Base-by-base conservation (phyloP, 2,797 vertebrate species). In the Micrastur ruficollis region DNA sequence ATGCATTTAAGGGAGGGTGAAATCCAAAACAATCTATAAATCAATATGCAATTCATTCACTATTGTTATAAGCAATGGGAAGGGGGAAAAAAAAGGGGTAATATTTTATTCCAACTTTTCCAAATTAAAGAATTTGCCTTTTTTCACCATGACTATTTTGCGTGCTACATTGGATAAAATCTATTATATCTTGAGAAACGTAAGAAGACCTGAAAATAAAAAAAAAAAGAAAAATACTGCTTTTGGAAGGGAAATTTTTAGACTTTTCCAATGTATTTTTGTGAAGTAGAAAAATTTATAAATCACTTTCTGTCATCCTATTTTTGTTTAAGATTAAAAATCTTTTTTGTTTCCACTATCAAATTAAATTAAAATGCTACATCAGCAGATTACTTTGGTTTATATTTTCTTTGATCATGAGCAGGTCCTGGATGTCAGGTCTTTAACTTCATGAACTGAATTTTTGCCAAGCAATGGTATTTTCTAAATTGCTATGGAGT, bases 131-230 rank as follows among this genome's bases (percentile, higher is more conserved):
- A 5, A 10, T 65, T 79, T 75, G 4, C 1, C 6, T 56, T 86
- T 61, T 67, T 67, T 52, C 12, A 36, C 4, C 42, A 9, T 61
- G 34, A 58, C 3, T 78, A 8, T 65, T 56, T 88, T 93, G 1
- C 18, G 61, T 26, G 7, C 11, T 32, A 29, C 0, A 34, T 65
- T 56, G 34, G 1, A 65, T 49, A 56, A 68, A 68, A 49, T 52
- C 4, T 65, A 4, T 71, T 44, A 2, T 29, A 38, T 29, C 2
- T 11, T 52, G 6, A 32, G 34, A 88, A 90, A 74, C 6, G 5
- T 20, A 31, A 50, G 78, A 84, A 6, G 4, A 61, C 2, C 1
- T 0, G 0, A 52, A 68, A 83, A 55, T 11, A 1, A 12, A 36
- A 58, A 78, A 75, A 31, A 25, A 47, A 9, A 58, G 1, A 26